phyloP scores from a whole-genome alignment of 2,113 vertebrate species.

The Tachuris rubrigastra region DNA sequence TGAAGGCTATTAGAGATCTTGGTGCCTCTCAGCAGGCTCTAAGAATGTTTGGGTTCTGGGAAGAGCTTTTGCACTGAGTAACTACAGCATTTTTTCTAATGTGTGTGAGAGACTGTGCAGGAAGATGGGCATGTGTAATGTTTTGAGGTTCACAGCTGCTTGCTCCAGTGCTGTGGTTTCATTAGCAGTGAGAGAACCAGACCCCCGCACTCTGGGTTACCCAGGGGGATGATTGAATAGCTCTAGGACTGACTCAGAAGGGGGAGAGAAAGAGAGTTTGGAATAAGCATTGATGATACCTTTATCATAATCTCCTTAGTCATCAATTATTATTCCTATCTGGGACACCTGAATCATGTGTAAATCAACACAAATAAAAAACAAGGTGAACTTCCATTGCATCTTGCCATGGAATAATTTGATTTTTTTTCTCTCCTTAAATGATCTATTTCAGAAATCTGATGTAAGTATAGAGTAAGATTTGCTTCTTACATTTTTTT shows the following conservation, averaged over 20 bases:
- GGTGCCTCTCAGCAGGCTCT: neutral
- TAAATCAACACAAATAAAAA: neutral
- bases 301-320: neutral
- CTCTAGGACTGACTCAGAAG: neutral
- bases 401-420: neutral
- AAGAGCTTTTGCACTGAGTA: neutral
- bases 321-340: neutral
- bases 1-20: neutral
- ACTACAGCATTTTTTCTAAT: neutral
- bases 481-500: neutral
- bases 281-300: neutral
- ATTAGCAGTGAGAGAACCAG: neutral
- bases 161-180: neutral
- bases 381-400: neutral
- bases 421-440: neutral
- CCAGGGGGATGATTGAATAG: neutral
- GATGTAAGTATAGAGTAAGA: neutral
- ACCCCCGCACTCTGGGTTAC: neutral
- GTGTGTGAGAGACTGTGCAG: neutral
- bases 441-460: neutral
- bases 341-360: neutral
- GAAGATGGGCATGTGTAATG: fast-evolving
- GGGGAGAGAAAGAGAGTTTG: neutral
- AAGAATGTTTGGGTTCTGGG: neutral
- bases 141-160: neutral